Base-by-base conservation (phyloP, 2,888 invertebrate species). In the Melieria omissa region DNA sequence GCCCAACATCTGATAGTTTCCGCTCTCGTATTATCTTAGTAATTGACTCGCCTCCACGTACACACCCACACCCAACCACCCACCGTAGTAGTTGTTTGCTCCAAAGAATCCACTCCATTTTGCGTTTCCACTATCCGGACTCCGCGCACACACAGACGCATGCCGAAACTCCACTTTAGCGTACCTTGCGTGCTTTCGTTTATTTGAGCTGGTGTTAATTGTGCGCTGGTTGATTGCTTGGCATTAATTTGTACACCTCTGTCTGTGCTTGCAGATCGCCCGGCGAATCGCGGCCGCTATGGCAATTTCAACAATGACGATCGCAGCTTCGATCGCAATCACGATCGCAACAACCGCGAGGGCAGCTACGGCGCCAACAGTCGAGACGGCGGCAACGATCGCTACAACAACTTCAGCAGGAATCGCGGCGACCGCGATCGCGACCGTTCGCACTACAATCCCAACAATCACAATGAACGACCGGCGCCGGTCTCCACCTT, bases 401-500 rank as follows among this genome's bases (percentile, higher is more conserved):
- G 86, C 49, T 87, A 86, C 64, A 86, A 87, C 69, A 87, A 88
- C 77, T 86, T 87, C 73, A 87, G 86, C 76, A 80, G 87, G 79
- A 84, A 86, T 78, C 85, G 86, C 58, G 86, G 83, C 10, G 78
- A 77, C 47, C 75, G 78, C 61, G 74, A 83, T n/a, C 82, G 84
- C 57, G 84, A 83, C 73, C 83, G 85, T 54, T 78, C 81, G 47
- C 81, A 83, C 72, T 85, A 83, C 70, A 85, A 82, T 76, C 83
- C 84, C 67, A 83, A 82, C 72, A 79, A 80, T 72, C 78, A 75
- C 47, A 80, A 78, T 67, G 80, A 80, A 58, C 76, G 80, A 68
- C 78, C 82, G 74, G 80, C 78, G 16, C 75, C 79, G 69, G 79
- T 72, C 61, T 75, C 80, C 61, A 71, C 74, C 7, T 69, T 81